phyloP scores from a whole-genome alignment of 2,113 vertebrate species.

The Xiphophorus couchianus region DNA sequence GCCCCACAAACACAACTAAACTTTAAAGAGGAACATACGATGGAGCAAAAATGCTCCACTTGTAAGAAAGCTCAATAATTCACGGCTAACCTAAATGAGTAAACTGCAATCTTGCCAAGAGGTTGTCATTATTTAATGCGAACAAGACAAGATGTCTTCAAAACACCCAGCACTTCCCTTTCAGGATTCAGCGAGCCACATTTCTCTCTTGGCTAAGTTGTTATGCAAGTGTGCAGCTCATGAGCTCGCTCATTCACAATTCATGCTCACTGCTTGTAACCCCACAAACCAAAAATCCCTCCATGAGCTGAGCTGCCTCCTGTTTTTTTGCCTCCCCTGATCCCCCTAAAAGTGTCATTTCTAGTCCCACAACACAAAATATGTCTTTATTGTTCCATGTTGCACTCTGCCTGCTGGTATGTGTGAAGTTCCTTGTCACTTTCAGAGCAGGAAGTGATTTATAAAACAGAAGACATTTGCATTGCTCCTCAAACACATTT shows the following conservation, averaged over 20 bases:
- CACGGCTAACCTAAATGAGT: slow-evolving; percentile 42
- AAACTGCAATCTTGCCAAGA: slow-evolving; percentile 26
- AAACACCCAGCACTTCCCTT: slow-evolving; percentile 31
- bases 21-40: slow-evolving; percentile 19
- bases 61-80: slow-evolving; percentile 43
- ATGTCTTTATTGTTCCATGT: slow-evolving; percentile 49
- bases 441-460: slow-evolving; percentile 49
- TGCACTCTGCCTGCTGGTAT: slow-evolving; percentile 30
- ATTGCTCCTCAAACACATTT: slow-evolving; percentile 26
- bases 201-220: slow-evolving; percentile 57
- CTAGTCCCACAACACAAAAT: slow-evolving; percentile 44
- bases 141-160: slow-evolving; percentile 63
- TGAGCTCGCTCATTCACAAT: slow-evolving; percentile 69
- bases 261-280: slow-evolving; percentile 61
- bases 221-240: slow-evolving; percentile 65
- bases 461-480: slow-evolving; percentile 41
- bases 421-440: slow-evolving; percentile 45
- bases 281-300: slow-evolving; percentile 49
- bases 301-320: slow-evolving; percentile 1
- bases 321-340: neutral
- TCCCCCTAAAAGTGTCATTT: slow-evolving; percentile 39
- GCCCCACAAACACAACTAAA: slow-evolving; percentile 24
- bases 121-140: slow-evolving; percentile 44
- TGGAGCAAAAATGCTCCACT: slow-evolving; percentile 21
- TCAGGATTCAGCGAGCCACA: slow-evolving; percentile 24